phyloP scores from a whole-genome alignment of 2,797 vertebrate species.

The Acanthornis magna region DNA sequence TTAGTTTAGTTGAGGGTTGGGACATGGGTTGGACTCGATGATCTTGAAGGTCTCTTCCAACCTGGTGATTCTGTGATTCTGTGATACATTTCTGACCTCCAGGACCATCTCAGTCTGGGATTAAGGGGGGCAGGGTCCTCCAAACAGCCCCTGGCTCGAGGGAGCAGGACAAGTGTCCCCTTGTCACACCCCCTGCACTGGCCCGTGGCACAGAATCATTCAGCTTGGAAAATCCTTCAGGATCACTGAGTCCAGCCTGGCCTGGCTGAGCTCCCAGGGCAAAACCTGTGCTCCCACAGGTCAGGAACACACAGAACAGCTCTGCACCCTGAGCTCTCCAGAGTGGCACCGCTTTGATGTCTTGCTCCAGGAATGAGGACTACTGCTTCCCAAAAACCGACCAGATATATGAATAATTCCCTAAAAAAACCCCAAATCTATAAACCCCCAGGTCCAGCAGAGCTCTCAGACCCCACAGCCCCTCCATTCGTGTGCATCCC shows the following conservation, averaged over 20 bases:
- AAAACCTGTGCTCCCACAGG: background rate
- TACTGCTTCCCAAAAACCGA: background rate
- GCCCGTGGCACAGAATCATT: background rate
- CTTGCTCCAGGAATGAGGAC: background rate
- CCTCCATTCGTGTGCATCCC: background rate
- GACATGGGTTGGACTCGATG: too few species aligned
- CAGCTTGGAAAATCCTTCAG: fast-evolving
- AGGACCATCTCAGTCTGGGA: background rate
- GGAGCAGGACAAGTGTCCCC: background rate
- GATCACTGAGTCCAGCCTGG: background rate
- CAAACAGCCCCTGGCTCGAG: background rate
- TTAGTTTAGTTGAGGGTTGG: too few species aligned
- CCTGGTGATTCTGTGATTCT: too few species aligned
- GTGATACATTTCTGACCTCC: too few species aligned
- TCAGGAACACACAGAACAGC: background rate
- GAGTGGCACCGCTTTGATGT: fast-evolving
- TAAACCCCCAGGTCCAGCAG: fast-evolving
- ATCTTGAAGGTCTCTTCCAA: too few species aligned
- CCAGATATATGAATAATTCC: fast-evolving
- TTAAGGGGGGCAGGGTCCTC: background rate
- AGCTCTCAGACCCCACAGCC: background rate
- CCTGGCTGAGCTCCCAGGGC: background rate
- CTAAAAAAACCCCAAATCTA: background rate
- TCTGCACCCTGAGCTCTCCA: background rate
- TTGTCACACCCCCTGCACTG: background rate